Evolutionary conservation across 2,797 vertebrate species (phyloP).

Genomic region (Pelobates cultripes): DNA sequence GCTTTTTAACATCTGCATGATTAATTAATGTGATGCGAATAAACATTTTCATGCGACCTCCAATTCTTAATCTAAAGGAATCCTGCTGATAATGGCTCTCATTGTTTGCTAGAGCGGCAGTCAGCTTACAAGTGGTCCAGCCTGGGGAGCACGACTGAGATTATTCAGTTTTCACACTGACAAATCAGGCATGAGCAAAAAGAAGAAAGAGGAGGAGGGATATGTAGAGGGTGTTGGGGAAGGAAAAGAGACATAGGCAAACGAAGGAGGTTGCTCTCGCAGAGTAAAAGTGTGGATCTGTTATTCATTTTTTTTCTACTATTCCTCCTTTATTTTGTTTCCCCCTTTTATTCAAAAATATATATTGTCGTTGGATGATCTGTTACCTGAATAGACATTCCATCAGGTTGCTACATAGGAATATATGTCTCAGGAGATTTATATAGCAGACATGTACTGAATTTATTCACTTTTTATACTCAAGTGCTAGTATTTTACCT

Average conservation of each 20-base stretch:
- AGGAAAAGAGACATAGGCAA: constrained; percentile 35
- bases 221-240: constrained; percentile 27
- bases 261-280: constrained; percentile 37
- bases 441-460: constrained; percentile 44
- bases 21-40: constrained; percentile 31
- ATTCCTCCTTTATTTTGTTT: not conserved
- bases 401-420: constrained; percentile 13
- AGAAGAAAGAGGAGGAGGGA: constrained; percentile 38
- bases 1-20: constrained; percentile 11
- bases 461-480: constrained; percentile 10
- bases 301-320: constrained; percentile 21
- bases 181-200: constrained; percentile 53
- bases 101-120: constrained; percentile 47
- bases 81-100: constrained; percentile 47
- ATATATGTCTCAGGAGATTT: constrained; percentile 14
- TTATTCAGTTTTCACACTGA: constrained; percentile 55
- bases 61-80: constrained; percentile 31
- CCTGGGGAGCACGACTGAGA: constrained; percentile 40
- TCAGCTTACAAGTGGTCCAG: constrained; percentile 52
- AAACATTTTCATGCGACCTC: constrained; percentile 32
- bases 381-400: constrained; percentile 16
- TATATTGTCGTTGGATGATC: not conserved
- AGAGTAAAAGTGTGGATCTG: constrained; percentile 46
- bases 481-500: constrained; percentile 31
- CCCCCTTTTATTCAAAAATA: not conserved